Evolutionary conservation across 2,113 vertebrate species (phyloP).

Genomic region (Conger conger): DNA sequence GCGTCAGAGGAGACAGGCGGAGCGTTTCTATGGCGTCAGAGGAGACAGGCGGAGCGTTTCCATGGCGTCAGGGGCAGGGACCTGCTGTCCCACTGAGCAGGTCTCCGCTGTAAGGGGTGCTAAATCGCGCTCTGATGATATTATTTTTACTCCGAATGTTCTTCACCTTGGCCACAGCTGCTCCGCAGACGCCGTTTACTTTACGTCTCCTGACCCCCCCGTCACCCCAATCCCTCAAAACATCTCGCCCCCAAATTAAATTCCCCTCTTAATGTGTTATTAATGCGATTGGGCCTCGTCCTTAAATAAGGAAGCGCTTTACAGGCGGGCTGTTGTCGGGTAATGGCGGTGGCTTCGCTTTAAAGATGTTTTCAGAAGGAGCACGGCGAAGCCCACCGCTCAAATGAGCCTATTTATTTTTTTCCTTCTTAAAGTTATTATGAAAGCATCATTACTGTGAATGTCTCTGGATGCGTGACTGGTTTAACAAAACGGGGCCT

Average conservation of each 20-base stretch:
- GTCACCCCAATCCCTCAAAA: conserved; percentile 57
- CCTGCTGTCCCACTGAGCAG: conserved; percentile 23
- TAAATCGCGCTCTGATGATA: conserved; percentile 55
- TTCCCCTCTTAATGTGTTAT: conserved; percentile 57
- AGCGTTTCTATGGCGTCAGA: conserved; percentile 57
- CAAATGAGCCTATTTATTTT: conserved; percentile 39
- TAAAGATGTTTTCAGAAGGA: conserved; percentile 26
- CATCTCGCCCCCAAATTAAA: conserved; percentile 56
- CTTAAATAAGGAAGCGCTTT: conserved; percentile 54
- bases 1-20: no score
- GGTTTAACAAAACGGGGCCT: conserved; percentile 52
- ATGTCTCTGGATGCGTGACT: conserved; percentile 42
- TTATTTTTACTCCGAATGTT: conserved; percentile 63
- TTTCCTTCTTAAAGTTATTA: conserved; percentile 54
- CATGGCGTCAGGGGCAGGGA: conserved; percentile 57
- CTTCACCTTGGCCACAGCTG: conserved; percentile 40
- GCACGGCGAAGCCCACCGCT: conserved; percentile 24
- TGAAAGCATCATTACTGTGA: conserved; percentile 50
- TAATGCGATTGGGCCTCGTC: conserved; percentile 53
- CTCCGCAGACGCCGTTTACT: conserved; percentile 47
- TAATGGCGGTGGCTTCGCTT: conserved; percentile 46
- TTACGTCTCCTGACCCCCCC: conserved; percentile 49
- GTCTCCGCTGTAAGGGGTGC: conserved; percentile 48
- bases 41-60: conserved; percentile 51
- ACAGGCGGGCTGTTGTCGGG: conserved; percentile 38